These are phyloP conservation scores for Siniperca scherzeri DNA, from an alignment of 2,797 vertebrate species.

Conservation along the genomic window DNA sequence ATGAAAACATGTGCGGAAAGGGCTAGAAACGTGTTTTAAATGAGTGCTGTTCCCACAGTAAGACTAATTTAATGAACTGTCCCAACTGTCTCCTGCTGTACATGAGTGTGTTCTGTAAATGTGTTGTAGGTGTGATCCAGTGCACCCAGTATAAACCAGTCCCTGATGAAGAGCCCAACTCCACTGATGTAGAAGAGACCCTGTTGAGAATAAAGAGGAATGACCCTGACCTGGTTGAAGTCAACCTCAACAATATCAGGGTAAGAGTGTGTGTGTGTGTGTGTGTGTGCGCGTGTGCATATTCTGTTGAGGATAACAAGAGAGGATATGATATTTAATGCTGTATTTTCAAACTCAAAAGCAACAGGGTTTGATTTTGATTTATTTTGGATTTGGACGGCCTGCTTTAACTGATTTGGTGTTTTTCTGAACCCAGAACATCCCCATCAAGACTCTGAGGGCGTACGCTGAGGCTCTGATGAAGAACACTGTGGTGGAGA, in stretches of 20 bases:
- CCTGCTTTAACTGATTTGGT: neutral
- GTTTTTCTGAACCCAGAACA: slow-evolving; percentile 87
- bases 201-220: slow-evolving; percentile 91
- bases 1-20: neutral
- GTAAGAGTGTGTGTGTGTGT: slow-evolving; percentile 72
- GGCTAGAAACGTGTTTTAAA: neutral
- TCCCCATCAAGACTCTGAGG: slow-evolving; percentile 93
- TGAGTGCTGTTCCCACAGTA: neutral
- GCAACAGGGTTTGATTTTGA: neutral
- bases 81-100: neutral
- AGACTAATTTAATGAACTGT: neutral
- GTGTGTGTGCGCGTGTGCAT: neutral
- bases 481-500: slow-evolving; percentile 91
- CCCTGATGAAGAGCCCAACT: slow-evolving; percentile 96
- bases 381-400: neutral
- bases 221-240: slow-evolving; percentile 93
- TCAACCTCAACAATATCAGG: slow-evolving; percentile 99
- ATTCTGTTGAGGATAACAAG: neutral
- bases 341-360: neutral
- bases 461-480: slow-evolving; percentile 93
- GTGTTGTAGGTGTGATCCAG: slow-evolving; percentile 85
- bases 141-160: slow-evolving; percentile 97
- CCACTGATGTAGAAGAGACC: slow-evolving; percentile 95
- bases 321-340: neutral
- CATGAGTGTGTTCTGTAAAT: neutral